Evolutionary conservation across 2,888 invertebrate genomes (phyloP).

Genomic region (Teleogryllus oceanicus): DNA sequence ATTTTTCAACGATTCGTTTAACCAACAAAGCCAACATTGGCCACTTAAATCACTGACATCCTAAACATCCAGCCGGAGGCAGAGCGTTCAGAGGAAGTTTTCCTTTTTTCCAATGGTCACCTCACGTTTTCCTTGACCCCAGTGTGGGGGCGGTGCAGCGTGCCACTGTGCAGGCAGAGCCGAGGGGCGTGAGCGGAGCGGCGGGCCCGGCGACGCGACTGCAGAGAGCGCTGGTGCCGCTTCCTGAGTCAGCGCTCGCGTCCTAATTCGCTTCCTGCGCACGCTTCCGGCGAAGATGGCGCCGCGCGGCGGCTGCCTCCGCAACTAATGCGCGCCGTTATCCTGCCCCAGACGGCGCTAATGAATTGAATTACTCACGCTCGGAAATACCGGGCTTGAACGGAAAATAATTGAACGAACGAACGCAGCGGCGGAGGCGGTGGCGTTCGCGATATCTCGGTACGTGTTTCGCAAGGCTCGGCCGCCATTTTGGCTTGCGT

Average conservation of each 20-base stretch:
- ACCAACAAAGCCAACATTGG: too few species aligned
- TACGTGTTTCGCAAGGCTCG: too few species aligned
- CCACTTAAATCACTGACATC: too few species aligned
- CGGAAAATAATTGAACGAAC: neutral
- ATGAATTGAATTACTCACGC: conserved; percentile 1
- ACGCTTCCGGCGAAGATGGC: conserved; percentile 18
- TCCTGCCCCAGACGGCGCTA: neutral
- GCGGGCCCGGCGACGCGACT: neutral
- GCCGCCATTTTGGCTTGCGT: too few species aligned
- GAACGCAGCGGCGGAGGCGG: too few species aligned
- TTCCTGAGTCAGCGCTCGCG: conserved; percentile 1
- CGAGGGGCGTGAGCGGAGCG: neutral
- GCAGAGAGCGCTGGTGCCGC: neutral
- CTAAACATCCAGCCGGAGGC: neutral
- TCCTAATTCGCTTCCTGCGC: conserved; percentile 18
- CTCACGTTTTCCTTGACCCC: too few species aligned
- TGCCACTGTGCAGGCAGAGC: neutral
- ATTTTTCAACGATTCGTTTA: too few species aligned
- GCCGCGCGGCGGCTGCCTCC: conserved; percentile 1
- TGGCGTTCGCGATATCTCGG: too few species aligned
- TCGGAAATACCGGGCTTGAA: neutral
- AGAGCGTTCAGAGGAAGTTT: too few species aligned
- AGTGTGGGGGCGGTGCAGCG: neutral
- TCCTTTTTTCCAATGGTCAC: too few species aligned
- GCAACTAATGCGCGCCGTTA: conserved; percentile 18